Percentiles rank a stretch among this genome's conserved stretches.
Conservation (phyloP, 2,113 vertebrate species). For the Apeltes quadracus region DNA sequence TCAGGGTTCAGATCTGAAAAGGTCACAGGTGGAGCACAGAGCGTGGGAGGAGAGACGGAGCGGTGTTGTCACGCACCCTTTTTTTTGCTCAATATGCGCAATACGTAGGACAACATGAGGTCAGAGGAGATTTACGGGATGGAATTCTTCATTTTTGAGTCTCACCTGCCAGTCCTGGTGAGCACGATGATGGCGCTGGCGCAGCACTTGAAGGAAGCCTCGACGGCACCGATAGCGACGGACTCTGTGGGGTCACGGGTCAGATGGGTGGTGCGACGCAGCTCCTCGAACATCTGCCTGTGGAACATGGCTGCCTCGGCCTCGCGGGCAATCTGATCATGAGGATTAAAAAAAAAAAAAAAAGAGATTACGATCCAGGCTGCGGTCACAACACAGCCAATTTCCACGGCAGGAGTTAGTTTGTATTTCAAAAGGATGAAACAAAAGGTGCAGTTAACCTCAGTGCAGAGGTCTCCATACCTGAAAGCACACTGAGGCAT, state of each 20-base stretch:
- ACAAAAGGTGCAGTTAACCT: constrained; percentile 14
- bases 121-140: constrained; percentile 13
- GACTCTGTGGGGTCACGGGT: constrained; percentile 96
- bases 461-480: constrained; percentile 61
- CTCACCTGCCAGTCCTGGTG: constrained; percentile 96
- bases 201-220: constrained; percentile 98
- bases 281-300: constrained; percentile 97
- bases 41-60: constrained; percentile 29
- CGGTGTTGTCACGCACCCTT: constrained; percentile 27
- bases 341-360: background rate
- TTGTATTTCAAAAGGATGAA: constrained; percentile 38
- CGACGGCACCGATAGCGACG: constrained; percentile 91
- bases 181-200: constrained; percentile 97
- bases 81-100: constrained; percentile 27
- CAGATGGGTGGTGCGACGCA: constrained; percentile 91
- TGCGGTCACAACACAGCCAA: constrained; percentile 4
- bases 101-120: constrained; percentile 17
- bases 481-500: constrained; percentile 89
- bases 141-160: constrained; percentile 16
- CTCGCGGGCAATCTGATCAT: constrained; percentile 92
- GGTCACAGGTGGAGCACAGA: constrained; percentile 68
- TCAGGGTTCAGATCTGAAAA: constrained; percentile 80
- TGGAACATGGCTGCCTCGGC: constrained; percentile 98
- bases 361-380: background rate
- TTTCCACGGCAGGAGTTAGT: constrained; percentile 46